phyloP scores from a whole-genome alignment of 1,140 invertebrate genomes.

The Procambarus clarkii region DNA sequence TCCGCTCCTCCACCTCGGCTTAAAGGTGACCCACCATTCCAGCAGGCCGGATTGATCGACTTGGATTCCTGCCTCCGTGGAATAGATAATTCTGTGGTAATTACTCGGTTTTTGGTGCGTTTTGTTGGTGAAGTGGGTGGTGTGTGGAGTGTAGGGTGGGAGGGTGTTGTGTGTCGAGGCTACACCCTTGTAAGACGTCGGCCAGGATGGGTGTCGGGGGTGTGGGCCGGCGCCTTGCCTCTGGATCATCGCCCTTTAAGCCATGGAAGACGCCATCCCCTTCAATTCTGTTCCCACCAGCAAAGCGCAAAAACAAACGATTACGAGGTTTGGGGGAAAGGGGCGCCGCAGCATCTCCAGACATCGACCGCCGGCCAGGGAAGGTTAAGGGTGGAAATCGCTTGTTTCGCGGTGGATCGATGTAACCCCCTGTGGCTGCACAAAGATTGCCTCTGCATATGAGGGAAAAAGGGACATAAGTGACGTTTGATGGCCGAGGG shows the following conservation, averaged over 20 bases:
- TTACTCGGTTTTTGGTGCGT: not conserved
- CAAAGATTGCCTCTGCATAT: constrained; percentile 65
- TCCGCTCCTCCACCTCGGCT: constrained; percentile 27
- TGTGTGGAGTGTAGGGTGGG: not conserved
- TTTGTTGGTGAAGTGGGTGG: not conserved
- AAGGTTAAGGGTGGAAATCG: constrained; percentile 42
- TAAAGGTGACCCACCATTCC: constrained; percentile 48
- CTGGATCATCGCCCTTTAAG: constrained; percentile 60
- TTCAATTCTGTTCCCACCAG: constrained; percentile 67
- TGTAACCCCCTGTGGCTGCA: constrained; percentile 66
- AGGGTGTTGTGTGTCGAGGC: too few relatives aligned
- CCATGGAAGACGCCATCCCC: constrained; percentile 59
- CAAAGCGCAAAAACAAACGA: constrained; percentile 69
- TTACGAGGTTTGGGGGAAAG: constrained; percentile 57
- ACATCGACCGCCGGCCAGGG: constrained; percentile 42
- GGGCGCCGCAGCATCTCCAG: constrained; percentile 52
- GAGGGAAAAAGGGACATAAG: constrained; percentile 59
- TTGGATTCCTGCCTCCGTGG: constrained; percentile 36
- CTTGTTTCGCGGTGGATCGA: constrained; percentile 56
- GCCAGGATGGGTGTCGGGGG: not conserved
- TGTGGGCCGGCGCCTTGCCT: not conserved
- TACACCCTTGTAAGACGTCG: not conserved
- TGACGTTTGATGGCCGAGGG: constrained; percentile 53
- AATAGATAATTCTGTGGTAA: constrained; percentile 8
- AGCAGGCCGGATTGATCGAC: constrained; percentile 50